Conservation (phyloP, 2,113 vertebrate genomes). For the Proteles cristata region DNA sequence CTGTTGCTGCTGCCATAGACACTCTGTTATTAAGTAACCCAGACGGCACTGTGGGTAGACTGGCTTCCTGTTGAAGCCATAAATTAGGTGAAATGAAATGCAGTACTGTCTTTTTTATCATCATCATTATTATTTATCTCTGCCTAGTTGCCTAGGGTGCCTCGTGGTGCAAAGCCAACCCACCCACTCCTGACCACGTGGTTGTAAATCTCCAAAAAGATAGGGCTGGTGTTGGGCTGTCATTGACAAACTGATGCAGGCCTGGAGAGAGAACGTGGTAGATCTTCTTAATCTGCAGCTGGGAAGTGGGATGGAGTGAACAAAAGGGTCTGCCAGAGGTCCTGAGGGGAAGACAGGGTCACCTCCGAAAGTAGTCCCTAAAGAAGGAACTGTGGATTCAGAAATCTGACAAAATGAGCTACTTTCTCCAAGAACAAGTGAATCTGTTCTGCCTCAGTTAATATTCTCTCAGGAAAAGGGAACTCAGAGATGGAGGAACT, state of each 20-base stretch:
- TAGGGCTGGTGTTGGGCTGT: background rate
- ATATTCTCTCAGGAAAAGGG: background rate
- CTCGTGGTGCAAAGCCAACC: background rate
- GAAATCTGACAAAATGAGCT: conserved; percentile 34
- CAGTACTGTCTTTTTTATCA: background rate
- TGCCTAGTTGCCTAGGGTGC: background rate
- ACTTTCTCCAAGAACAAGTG: background rate
- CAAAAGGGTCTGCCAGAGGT: background rate
- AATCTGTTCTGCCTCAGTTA: background rate
- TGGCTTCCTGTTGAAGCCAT: conserved; percentile 74
- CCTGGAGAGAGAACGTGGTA: background rate
- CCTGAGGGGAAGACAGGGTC: background rate
- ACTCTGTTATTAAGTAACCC: conserved; percentile 71
- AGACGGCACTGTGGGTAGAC: conserved; percentile 70
- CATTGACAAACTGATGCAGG: background rate
- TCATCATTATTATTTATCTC: background rate
- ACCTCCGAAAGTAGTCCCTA: background rate
- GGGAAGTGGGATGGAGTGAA: background rate
- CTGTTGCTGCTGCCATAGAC: background rate
- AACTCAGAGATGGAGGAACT: background rate
- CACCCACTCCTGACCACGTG: background rate
- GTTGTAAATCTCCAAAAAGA: conserved; percentile 34
- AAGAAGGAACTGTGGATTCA: conserved; percentile 10
- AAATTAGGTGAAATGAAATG: conserved; percentile 69
- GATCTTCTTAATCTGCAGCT: conserved; percentile 32